A percentile compares a stretch with the other conserved stretches of the same genome.
Conservation (phyloP, 2,888 invertebrate genomes). For the Agrotis clavis region DNA sequence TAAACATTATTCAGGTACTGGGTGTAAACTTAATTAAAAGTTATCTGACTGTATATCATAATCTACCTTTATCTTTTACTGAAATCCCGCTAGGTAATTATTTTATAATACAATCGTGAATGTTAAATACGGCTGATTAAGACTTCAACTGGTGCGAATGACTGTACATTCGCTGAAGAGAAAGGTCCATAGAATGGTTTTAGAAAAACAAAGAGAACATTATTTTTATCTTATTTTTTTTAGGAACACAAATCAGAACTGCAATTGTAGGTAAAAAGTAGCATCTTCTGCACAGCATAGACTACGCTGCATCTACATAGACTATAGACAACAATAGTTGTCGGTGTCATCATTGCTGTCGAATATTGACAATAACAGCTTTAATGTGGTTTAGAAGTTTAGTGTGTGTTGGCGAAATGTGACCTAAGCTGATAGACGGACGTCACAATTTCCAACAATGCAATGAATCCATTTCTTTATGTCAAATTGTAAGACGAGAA, state of each 20-base stretch:
- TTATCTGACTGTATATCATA: conserved; percentile 61
- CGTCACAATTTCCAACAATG: not conserved
- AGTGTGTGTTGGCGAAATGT: not conserved
- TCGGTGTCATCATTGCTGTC: not conserved
- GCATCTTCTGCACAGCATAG: too few relatives aligned
- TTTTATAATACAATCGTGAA: conserved; percentile 47
- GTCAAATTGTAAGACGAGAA: not conserved
- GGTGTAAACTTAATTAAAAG: conserved; percentile 69
- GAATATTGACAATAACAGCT: not conserved
- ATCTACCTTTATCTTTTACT: conserved; percentile 61
- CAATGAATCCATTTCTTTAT: not conserved
- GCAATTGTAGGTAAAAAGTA: too few relatives aligned
- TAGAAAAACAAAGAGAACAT: too few relatives aligned
- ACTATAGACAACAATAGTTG: too few relatives aligned
- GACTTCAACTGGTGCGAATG: conserved; percentile 47
- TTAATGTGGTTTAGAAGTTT: too few relatives aligned
- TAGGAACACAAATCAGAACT: too few relatives aligned
- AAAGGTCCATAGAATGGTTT: not conserved
- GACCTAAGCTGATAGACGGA: not conserved
- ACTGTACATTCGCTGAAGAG: conserved; percentile 34
- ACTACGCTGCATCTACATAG: too few relatives aligned
- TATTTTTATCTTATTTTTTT: too few relatives aligned
- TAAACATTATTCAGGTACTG: conserved; percentile 64
- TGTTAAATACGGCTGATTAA: conserved; percentile 48
- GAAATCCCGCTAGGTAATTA: conserved; percentile 54